Evolutionary conservation across 2,888 invertebrate species (phyloP), one percentile per base, ranked within the genome.

Genomic region (Cephus nigrinus): DNA sequence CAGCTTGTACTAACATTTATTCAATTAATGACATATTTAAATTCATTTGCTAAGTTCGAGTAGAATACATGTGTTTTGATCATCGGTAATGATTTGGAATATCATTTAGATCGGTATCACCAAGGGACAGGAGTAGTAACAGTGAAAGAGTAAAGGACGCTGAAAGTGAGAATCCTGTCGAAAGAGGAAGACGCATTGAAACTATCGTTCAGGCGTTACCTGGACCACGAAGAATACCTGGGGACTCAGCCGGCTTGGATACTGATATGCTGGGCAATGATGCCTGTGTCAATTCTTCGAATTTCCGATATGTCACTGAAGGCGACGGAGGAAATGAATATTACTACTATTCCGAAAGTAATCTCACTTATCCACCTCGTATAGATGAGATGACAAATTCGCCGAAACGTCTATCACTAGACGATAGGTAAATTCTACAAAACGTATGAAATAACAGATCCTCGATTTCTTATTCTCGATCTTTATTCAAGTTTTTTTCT

Each of bases 341-440:
- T 78, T 81, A 83, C 68, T 91, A 90, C 82, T 91, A 90, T 79
- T 84, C 88, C 1, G 87, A 88, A 55, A 89, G 88, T 75, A 91
- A 91, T 82, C 82, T 91, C 15, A 91, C 91, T 11, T 91, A 91
- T 82, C 91, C 91, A 30, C 90, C 89, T 68, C 88, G 91, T 5
- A 87, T 90, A 15, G 90, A 91, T 31, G 90, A 90, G 75, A 75
- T 86, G 4, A 82, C 88, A 12, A 86, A 85, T 69, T 94, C 94
- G 1, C 94, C 94, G 0, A 94, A 93, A 87, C 90, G 94, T 76
- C 88, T 93, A 23, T 93, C 94, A 0, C 90, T 94, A 12, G 94
- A 94, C 80, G 94, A 94, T 82, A 90, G 94, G 86, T 91, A 83
- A 81, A 72, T 75, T 73, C 69, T 79, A 76, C 68, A 33, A 69